Conservation (phyloP, 2,888 invertebrate genomes). For the Scaptomyza caliginosa region DNA sequence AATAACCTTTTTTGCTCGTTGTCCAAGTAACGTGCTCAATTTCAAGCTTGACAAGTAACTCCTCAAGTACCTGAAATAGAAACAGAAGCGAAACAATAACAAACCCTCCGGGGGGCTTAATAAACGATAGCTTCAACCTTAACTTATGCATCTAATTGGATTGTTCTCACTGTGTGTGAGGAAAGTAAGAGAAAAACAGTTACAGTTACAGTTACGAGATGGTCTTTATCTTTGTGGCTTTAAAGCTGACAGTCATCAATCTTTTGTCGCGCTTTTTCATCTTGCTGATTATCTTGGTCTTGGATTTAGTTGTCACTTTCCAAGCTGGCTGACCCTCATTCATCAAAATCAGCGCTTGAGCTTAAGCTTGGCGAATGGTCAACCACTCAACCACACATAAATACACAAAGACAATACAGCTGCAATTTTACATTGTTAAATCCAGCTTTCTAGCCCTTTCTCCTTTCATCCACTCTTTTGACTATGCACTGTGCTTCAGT, state of each 20-base stretch:
- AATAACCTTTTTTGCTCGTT: slow-evolving; percentile 88
- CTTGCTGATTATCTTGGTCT: slow-evolving; percentile 30
- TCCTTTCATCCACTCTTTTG: neutral
- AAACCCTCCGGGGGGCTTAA: slow-evolving; percentile 15
- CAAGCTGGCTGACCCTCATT: slow-evolving; percentile 54
- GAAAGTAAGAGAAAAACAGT: neutral
- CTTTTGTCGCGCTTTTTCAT: slow-evolving; percentile 30
- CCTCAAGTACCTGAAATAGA: slow-evolving; percentile 87
- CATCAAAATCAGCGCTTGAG: slow-evolving; percentile 62
- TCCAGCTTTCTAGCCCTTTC: neutral
- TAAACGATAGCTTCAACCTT: slow-evolving; percentile 20
- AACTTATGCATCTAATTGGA: slow-evolving; percentile 54
- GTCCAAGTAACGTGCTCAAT: slow-evolving; percentile 90
- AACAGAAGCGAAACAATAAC: slow-evolving; percentile 17
- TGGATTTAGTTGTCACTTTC: slow-evolving; percentile 17
- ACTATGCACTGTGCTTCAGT: slow-evolving; percentile 53
- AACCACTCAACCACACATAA: slow-evolving; percentile 9
- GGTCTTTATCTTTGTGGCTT: slow-evolving; percentile 2
- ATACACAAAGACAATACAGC: slow-evolving; percentile 53
- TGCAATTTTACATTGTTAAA: slow-evolving; percentile 38
- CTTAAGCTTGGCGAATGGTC: slow-evolving; percentile 28
- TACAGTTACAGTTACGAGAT: neutral
- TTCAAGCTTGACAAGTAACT: slow-evolving; percentile 87
- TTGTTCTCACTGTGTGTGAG: neutral
- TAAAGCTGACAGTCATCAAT: slow-evolving; percentile 41